phyloP scores from a whole-genome alignment of 2,797 vertebrate species.

The Agapornis canus region DNA sequence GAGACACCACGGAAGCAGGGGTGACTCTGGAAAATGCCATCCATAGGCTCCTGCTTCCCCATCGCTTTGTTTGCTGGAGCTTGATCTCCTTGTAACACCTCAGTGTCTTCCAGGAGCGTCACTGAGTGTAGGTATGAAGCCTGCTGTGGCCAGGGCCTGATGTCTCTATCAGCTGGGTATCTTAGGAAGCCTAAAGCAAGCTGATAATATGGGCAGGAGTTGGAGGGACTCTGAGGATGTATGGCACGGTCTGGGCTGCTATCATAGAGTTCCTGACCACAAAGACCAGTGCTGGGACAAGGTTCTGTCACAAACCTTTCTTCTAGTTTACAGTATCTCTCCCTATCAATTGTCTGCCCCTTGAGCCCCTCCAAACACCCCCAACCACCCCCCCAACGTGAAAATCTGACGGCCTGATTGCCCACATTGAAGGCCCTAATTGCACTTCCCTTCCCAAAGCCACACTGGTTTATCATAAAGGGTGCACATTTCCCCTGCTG shows the following conservation, averaged over 20 bases:
- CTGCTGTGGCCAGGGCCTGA: neutral
- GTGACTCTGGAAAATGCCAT: neutral
- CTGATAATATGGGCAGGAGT: neutral
- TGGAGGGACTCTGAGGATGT: neutral
- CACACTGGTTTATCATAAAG: slow-evolving; percentile 94
- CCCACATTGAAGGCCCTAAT: slow-evolving; percentile 68
- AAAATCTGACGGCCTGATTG: slow-evolving; percentile 27
- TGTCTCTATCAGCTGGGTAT: no score
- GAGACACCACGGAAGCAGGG: neutral
- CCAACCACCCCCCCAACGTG: neutral
- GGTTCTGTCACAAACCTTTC: neutral
- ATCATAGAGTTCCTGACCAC: fast-evolving
- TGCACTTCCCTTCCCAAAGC: slow-evolving; percentile 72
- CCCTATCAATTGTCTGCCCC: neutral
- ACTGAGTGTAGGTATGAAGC: fast-evolving
- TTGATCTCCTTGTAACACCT: neutral
- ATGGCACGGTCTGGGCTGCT: neutral
- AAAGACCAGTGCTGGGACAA: neutral
- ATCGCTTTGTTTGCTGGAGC: neutral
- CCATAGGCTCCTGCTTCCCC: neutral
- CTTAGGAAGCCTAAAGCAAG: neutral
- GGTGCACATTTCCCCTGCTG: slow-evolving; percentile 94
- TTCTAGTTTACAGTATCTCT: neutral
- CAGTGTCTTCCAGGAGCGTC: neutral
- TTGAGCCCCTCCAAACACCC: neutral